Percentiles rank a stretch among this genome's conserved stretches.
Evolutionary conservation across 2,888 invertebrate genomes (phyloP).

Genomic region (Trachelus stipa): DNA sequence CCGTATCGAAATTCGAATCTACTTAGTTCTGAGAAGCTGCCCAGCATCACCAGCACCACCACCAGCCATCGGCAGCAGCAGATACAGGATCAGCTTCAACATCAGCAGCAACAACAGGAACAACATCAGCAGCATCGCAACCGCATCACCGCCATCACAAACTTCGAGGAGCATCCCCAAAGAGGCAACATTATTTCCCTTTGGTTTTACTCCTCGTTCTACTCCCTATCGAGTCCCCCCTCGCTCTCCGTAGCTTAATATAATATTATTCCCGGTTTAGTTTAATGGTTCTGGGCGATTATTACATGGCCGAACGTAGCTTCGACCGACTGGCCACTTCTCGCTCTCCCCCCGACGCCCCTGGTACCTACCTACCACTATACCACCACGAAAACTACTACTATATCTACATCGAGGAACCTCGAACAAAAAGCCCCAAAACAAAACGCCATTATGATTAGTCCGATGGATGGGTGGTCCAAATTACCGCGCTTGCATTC

Average conservation of each 20-base stretch:
- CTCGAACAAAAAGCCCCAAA: constrained; percentile 51
- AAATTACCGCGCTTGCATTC: constrained; percentile 55
- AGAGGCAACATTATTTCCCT: constrained; percentile 9
- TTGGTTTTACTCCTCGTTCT: constrained; percentile 19
- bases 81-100: constrained; percentile 6
- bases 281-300: constrained; percentile 66
- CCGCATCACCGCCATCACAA: not conserved
- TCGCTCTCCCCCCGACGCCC: constrained; percentile 9
- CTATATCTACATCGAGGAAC: constrained; percentile 1
- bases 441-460: constrained; percentile 63
- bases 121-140: too few relatives aligned
- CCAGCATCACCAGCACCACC: constrained; percentile 13
- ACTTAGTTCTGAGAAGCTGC: constrained; percentile 66
- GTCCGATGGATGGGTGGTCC: constrained; percentile 61
- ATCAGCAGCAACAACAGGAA: constrained; percentile 9
- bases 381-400: constrained; percentile 2
- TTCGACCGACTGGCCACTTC: constrained; percentile 43
- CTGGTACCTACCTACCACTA: constrained; percentile 23
- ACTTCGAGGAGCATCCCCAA: constrained; percentile 9
- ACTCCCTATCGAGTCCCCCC: constrained; percentile 30
- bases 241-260: constrained; percentile 60
- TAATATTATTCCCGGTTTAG: constrained; percentile 67
- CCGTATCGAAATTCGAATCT: constrained; percentile 68
- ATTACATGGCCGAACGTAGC: constrained; percentile 57
- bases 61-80: constrained; percentile 18